A percentile compares a stretch with the other conserved stretches of the same genome.
Conservation (phyloP, 2,113 vertebrate genomes). For the Ceuthmochares aereus region DNA sequence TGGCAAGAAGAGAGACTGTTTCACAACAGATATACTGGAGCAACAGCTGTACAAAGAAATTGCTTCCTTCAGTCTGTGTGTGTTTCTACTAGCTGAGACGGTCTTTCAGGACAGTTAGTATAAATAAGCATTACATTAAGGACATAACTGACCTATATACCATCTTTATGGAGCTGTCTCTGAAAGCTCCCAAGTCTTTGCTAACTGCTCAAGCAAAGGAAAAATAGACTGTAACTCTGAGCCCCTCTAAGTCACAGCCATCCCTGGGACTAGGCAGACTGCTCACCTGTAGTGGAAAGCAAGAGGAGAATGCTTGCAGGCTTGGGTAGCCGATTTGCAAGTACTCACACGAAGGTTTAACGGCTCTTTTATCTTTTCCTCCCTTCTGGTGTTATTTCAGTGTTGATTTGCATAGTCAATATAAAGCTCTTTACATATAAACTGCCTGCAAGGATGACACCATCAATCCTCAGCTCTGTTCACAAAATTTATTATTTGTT, state of each 20-base stretch:
- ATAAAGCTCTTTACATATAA: slow-evolving; percentile 29
- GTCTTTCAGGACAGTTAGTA: neutral
- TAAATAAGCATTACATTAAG: fast-evolving
- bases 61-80: fast-evolving
- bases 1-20: neutral
- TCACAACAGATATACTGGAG: fast-evolving
- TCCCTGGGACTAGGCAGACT: neutral
- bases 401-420: slow-evolving; percentile 39
- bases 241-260: fast-evolving
- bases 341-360: neutral
- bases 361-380: slow-evolving; percentile 32
- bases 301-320: neutral
- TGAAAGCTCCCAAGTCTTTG: neutral
- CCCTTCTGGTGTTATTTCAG: slow-evolving; percentile 47
- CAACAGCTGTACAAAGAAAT: neutral
- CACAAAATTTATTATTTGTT: slow-evolving; percentile 49
- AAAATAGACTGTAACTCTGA: fast-evolving
- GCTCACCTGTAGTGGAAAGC: neutral
- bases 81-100: fast-evolving
- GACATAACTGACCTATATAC: neutral
- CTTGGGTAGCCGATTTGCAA: neutral
- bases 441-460: slow-evolving; percentile 59
- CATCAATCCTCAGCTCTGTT: slow-evolving; percentile 37
- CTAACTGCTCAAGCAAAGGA: neutral
- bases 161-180: fast-evolving